Evolutionary conservation across 1,140 invertebrate species (phyloP), one percentile per base, ranked within the genome.

Genomic region (Panulirus ornatus): DNA sequence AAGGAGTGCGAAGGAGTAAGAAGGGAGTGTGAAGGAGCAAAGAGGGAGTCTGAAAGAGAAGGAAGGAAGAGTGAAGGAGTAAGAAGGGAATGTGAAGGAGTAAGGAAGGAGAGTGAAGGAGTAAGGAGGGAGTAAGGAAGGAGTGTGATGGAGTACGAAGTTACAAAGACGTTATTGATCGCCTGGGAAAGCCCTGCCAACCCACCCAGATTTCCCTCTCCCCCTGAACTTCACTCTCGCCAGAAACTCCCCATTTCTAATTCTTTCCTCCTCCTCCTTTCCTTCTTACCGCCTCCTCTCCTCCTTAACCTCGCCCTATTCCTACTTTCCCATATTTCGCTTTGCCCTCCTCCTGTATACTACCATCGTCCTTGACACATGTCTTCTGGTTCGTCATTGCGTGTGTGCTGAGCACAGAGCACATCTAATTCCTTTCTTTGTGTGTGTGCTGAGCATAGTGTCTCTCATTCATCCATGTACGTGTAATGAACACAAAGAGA

Each of bases 91-190:
- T 63, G 27, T 16, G 19, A 63, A 27, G 27, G 58, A 8, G 58
- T n/a, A 8, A 34, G 36, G 66, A 70, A 34, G 36, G 66, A 70
- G 66, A 70, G 66, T 30, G 75, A 40, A 38, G 42, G 47, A 19
- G 79, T 34, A 58, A 40, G 44, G 34, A 47, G 14, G 47, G 16
- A 27, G 54, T 6, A 22, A 6, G 11, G 47, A 27, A 47, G 47
- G 47, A 63, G 42, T 27, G 75, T 27, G 42, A 44, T 30, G n/a
- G 36, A 34, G 78, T 42, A 16, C 6, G 73, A 40, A 70, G 82
- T 44, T 30, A n/a, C 27, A 71, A 36, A 70, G 58, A 19, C 40
- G n/a, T 75, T 75, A 40, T 75, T 38, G 40, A 75, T 75, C 40
- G 36, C 14, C 71, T 71, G 71, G 40, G 36, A 38, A 30, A 42